Percentiles rank a stretch among this genome's conserved stretches.
Evolutionary conservation across 2,888 invertebrate genomes (phyloP).

Genomic region (Aporophyla lueneburgensis): DNA sequence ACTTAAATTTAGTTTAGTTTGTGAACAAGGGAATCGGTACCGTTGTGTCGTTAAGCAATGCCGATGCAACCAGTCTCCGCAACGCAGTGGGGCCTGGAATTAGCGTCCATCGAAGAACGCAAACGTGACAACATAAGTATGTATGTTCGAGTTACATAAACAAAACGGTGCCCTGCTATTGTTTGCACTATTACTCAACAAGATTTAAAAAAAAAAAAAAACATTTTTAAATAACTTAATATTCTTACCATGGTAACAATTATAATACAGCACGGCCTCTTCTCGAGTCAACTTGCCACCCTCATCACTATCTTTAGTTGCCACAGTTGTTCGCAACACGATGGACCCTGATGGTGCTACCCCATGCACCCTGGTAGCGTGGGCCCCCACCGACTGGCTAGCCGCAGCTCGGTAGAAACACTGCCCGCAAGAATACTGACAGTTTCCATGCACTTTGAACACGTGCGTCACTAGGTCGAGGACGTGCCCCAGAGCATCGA

Average conservation of each 20-base stretch:
- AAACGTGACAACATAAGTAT: background rate
- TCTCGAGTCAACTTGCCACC: constrained; percentile 76
- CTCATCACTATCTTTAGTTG: constrained; percentile 59
- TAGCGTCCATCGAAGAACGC: background rate
- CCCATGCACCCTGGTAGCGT: constrained; percentile 86
- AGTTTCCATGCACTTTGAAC: constrained; percentile 91
- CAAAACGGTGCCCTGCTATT: background rate
- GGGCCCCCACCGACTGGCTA: constrained; percentile 91
- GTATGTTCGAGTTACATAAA: constrained; percentile 4
- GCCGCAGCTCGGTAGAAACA: constrained; percentile 93
- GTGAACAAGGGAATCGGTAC: too few species aligned
- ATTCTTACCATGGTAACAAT: constrained; percentile 76
- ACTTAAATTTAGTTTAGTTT: too few species aligned
- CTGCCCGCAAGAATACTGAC: constrained; percentile 91
- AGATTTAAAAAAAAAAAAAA: background rate
- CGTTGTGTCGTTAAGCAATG: background rate
- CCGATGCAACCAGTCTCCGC: background rate
- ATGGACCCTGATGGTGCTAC: constrained; percentile 56
- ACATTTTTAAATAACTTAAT: constrained; percentile 17
- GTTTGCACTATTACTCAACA: background rate
- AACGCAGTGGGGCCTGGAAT: background rate
- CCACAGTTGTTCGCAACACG: constrained; percentile 70
- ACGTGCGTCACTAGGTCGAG: constrained; percentile 91
- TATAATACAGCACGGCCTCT: constrained; percentile 80
- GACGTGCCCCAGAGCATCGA: constrained; percentile 78